Percentiles rank a stretch among this genome's conserved stretches.
Conservation (phyloP, 2,113 vertebrate genomes). For the Tylochromis polylepis region DNA sequence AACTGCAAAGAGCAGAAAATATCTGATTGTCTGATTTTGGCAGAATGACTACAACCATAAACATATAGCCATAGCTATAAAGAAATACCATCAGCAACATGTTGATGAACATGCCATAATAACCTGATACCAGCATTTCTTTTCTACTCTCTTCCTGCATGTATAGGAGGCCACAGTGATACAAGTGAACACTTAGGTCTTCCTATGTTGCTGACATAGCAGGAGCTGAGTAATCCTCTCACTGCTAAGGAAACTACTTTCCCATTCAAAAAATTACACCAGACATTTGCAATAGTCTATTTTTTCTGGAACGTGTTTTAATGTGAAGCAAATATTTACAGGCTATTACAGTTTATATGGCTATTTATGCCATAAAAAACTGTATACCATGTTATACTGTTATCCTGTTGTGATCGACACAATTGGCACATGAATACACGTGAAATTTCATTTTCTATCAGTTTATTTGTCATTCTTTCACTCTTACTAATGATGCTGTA, state of each 20-base stretch:
- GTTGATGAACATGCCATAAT: neutral
- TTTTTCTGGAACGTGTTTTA: neutral
- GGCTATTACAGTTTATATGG: neutral
- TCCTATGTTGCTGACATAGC: neutral
- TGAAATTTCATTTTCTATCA: neutral
- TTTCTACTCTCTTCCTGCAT: neutral
- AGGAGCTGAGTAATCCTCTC: neutral
- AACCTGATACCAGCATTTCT: neutral
- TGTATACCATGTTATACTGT: neutral
- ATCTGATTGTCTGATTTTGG: neutral
- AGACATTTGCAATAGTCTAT: neutral
- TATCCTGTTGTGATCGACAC: neutral
- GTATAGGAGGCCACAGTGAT: neutral
- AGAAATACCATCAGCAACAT: neutral
- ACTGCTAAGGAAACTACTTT: neutral
- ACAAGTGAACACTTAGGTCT: neutral
- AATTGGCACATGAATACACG: neutral
- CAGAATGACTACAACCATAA: neutral
- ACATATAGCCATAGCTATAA: neutral
- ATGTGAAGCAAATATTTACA: neutral
- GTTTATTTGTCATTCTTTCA: neutral
- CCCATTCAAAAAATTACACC: neutral
- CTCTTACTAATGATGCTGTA: neutral
- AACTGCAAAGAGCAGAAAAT: neutral
- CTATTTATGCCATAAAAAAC: neutral